A percentile compares a stretch with the other conserved stretches of the same genome.
These are phyloP conservation scores for Seriola quinqueradiata DNA, from an alignment of 2,113 vertebrate genomes.

Conservation along the genomic window DNA sequence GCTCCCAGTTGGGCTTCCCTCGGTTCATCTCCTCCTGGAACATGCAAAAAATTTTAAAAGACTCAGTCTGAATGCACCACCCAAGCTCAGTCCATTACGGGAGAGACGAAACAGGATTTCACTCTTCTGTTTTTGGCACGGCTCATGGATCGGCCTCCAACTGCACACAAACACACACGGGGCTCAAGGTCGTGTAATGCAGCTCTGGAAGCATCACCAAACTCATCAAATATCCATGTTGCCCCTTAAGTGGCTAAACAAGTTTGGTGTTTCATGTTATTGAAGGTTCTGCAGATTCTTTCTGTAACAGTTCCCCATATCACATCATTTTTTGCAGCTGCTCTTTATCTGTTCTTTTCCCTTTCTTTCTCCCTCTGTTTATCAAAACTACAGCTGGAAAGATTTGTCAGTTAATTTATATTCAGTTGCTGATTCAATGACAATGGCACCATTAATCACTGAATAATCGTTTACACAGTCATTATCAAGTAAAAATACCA, in stretches of 20 bases:
- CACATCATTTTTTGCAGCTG: neutral
- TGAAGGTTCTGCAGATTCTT: conserved; percentile 15
- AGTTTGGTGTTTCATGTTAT: conserved; percentile 40
- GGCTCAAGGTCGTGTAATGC: conserved; percentile 58
- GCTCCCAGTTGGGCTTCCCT: conserved; percentile 98
- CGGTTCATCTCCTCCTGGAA: conserved; percentile 95
- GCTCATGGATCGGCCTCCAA: conserved; percentile 48
- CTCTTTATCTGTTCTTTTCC: neutral
- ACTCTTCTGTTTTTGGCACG: conserved; percentile 55
- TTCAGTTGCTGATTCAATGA: neutral
- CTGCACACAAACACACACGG: conserved; percentile 23
- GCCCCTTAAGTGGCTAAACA: conserved; percentile 32
- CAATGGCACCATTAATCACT: neutral
- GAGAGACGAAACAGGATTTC: conserved; percentile 50
- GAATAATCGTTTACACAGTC: neutral
- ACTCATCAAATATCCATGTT: conserved; percentile 36
- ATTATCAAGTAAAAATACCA: neutral
- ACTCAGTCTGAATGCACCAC: conserved; percentile 50
- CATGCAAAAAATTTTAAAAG: conserved; percentile 49
- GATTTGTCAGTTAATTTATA: neutral
- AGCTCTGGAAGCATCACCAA: conserved; percentile 28
- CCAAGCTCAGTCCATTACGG: conserved; percentile 14
- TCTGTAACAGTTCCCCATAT: neutral
- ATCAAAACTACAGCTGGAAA: neutral
- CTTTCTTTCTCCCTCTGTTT: neutral